Evolutionary conservation across 2,888 invertebrate genomes (phyloP).

Genomic region (Eilema caniola): DNA sequence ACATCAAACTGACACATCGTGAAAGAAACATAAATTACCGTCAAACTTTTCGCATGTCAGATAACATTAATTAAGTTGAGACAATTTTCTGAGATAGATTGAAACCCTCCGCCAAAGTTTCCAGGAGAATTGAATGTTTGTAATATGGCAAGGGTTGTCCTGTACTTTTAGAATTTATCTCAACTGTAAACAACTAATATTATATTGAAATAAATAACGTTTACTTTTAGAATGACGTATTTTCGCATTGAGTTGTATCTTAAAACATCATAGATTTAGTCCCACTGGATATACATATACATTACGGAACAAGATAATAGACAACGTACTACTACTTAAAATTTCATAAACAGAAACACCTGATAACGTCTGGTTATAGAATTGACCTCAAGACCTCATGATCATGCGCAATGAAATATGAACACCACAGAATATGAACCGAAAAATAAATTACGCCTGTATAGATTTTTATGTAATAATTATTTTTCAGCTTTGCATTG

Average conservation of each 20-base stretch:
- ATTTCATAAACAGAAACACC: too few species aligned
- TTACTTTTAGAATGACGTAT: neutral
- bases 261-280: neutral
- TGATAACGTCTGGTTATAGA: too few species aligned
- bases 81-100: constrained; percentile 30
- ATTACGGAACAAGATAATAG: neutral
- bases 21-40: constrained; percentile 35
- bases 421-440: neutral
- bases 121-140: constrained; percentile 1
- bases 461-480: neutral
- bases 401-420: too few species aligned
- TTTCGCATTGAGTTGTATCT: too few species aligned
- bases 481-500: constrained; percentile 88
- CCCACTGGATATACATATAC: neutral
- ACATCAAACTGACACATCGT: constrained; percentile 28
- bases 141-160: neutral
- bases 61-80: constrained; percentile 50
- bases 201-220: neutral
- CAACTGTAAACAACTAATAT: neutral
- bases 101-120: constrained; percentile 12
- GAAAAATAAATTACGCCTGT: neutral
- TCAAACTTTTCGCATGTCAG: constrained; percentile 29
- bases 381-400: too few species aligned
- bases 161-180: neutral
- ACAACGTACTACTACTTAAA: too few species aligned